A percentile compares a stretch with the other conserved stretches of the same genome.
phyloP scores from a whole-genome alignment of 2,888 invertebrate species.

The Nomada hirtipes region DNA sequence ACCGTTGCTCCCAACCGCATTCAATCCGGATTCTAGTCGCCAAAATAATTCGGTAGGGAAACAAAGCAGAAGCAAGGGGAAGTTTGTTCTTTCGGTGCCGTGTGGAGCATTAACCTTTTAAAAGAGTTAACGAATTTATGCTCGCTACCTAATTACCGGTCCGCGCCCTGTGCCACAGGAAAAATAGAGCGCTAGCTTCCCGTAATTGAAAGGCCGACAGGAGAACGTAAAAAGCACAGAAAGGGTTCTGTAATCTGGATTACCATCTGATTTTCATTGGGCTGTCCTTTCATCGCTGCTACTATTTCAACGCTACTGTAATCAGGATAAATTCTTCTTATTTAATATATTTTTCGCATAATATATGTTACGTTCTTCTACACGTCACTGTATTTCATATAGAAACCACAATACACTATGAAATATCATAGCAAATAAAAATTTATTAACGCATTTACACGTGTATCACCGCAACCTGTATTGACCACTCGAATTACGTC shows the following conservation, averaged over 20 bases:
- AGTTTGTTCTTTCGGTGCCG: slow-evolving; percentile 47
- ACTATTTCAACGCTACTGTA: not conserved
- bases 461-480: too few relatives aligned
- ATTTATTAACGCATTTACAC: too few relatives aligned
- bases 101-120: slow-evolving; percentile 73
- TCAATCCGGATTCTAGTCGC: slow-evolving; percentile 23
- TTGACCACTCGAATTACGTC: too few relatives aligned
- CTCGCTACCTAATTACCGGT: slow-evolving; percentile 74
- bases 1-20: slow-evolving; percentile 27
- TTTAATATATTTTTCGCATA: not conserved
- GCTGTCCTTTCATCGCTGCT: not conserved
- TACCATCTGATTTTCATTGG: slow-evolving; percentile 21
- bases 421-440: not conserved
- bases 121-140: slow-evolving; percentile 77
- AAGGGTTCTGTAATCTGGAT: slow-evolving; percentile 52
- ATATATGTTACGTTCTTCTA: not conserved
- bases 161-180: slow-evolving; percentile 51
- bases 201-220: slow-evolving; percentile 73
- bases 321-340: not conserved
- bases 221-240: slow-evolving; percentile 40
- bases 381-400: not conserved
- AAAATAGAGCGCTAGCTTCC: slow-evolving; percentile 61
- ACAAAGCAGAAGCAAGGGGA: slow-evolving; percentile 24
- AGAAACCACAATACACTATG: not conserved
- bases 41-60: slow-evolving; percentile 49